Evolutionary conservation across 2,797 vertebrate species (phyloP).

Genomic region (Vultur gryphus): DNA sequence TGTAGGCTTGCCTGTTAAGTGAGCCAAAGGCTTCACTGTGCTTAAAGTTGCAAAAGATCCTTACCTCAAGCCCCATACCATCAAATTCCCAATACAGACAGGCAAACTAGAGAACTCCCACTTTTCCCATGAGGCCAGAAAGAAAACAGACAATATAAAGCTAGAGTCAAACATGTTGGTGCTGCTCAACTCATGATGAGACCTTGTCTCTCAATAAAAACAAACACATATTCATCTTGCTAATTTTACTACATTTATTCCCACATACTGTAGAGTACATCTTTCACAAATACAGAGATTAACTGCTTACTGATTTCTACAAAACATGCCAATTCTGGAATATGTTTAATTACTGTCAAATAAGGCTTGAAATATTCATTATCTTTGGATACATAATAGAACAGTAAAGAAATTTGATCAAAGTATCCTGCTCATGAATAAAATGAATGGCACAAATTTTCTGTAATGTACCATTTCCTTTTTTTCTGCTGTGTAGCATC

Average conservation of each 20-base stretch:
- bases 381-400: background rate
- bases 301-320: background rate
- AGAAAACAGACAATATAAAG: background rate
- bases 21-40: background rate
- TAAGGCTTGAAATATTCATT: background rate
- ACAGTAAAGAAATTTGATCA: background rate
- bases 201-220: background rate
- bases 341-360: background rate
- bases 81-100: background rate
- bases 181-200: background rate
- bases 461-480: background rate
- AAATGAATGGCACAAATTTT: background rate
- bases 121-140: fast-evolving
- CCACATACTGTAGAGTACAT: background rate
- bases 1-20: background rate
- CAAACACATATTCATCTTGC: background rate
- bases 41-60: background rate
- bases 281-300: background rate
- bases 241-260: background rate
- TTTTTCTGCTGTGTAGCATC: background rate
- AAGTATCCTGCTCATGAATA: background rate
- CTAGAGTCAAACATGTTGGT: background rate
- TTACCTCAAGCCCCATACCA: background rate
- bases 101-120: background rate
- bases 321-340: background rate